Evolutionary conservation across 2,113 vertebrate genomes (phyloP).

Genomic region (Cricetomys ansorgei): DNA sequence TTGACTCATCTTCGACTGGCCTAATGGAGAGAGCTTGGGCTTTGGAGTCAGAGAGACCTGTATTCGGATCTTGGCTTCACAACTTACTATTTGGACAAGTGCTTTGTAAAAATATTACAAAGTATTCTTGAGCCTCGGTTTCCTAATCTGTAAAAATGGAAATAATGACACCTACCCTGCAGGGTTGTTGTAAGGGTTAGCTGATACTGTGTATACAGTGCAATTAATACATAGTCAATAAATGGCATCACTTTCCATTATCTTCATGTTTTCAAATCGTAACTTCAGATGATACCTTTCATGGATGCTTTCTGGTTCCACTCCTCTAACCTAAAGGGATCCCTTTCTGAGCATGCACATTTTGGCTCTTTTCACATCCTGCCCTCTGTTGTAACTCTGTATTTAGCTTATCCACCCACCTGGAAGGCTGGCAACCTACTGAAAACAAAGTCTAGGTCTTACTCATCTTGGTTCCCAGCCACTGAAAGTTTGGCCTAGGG

Average conservation of each 20-base stretch:
- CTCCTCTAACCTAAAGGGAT: slow-evolving; percentile 8
- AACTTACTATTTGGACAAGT: slow-evolving; percentile 57
- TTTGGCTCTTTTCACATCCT: slow-evolving; percentile 16
- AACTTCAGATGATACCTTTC: slow-evolving; percentile 39
- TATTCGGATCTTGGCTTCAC: slow-evolving; percentile 62
- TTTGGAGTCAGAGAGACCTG: slow-evolving; percentile 66
- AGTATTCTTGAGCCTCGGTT: slow-evolving; percentile 51
- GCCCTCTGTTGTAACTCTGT: slow-evolving; percentile 24
- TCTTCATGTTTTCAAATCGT: not conserved
- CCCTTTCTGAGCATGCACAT: not conserved
- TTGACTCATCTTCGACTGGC: slow-evolving; percentile 37
- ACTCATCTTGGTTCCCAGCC: slow-evolving; percentile 7
- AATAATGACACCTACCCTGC: slow-evolving; percentile 51
- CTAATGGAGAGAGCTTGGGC: slow-evolving; percentile 60
- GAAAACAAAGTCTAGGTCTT: slow-evolving; percentile 23
- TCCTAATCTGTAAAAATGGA: slow-evolving; percentile 59
- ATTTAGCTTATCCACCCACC: not conserved
- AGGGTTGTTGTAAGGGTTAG: slow-evolving; percentile 67
- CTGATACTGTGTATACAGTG: slow-evolving; percentile 42
- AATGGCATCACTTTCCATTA: slow-evolving; percentile 62
- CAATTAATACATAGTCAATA: slow-evolving; percentile 55
- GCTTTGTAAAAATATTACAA: slow-evolving; percentile 49
- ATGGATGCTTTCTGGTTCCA: not conserved
- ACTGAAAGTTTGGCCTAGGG: not conserved
- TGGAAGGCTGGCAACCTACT: slow-evolving; percentile 6